These are phyloP conservation scores for Catostylus mosaicus DNA, from an alignment of 30 jellyfish, hydroid and myxozoan genomes.

Conservation along the genomic window DNA sequence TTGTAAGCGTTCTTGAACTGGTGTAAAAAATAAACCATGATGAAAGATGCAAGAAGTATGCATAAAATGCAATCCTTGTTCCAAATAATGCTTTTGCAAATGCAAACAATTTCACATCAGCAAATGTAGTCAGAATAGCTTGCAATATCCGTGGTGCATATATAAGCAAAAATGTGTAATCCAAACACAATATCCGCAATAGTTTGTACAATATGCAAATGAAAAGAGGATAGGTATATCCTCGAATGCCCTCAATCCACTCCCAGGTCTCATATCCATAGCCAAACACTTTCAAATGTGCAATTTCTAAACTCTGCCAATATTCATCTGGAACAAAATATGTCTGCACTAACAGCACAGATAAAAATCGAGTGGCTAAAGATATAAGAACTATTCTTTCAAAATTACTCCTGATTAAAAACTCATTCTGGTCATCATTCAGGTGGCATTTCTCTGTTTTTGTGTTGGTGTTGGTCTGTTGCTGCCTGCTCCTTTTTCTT, in stretches of 20 bases:
- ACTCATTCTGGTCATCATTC: neutral
- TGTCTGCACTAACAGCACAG: constrained; percentile 73
- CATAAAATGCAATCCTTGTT: constrained; percentile 22
- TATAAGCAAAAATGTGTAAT: constrained; percentile 16
- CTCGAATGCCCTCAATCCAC: constrained; percentile 74
- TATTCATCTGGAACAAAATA: constrained; percentile 89
- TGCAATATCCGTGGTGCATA: constrained; percentile 72
- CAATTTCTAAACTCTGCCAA: constrained; percentile 91
- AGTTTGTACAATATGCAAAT: constrained; percentile 32
- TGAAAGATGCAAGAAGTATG: constrained; percentile 54
- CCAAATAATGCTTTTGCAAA: constrained; percentile 24
- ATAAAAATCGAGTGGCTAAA: constrained; percentile 23
- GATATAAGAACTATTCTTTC: neutral
- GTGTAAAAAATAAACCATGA: constrained; percentile 85
- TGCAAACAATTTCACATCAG: constrained; percentile 41
- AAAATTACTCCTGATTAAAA: neutral
- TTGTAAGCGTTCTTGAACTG: constrained; percentile 85
- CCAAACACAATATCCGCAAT: constrained; percentile 27
- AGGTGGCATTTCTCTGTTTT: neutral
- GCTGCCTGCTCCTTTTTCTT: neutral
- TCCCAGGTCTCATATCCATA: constrained; percentile 92
- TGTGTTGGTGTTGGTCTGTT: neutral
- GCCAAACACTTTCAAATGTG: constrained; percentile 80
- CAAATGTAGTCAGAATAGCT: constrained; percentile 49
- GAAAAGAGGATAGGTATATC: constrained; percentile 62